Evolutionary conservation across 2,113 vertebrate species (phyloP), one percentile per base, ranked within the genome.

Genomic region (Etheostoma spectabile): DNA sequence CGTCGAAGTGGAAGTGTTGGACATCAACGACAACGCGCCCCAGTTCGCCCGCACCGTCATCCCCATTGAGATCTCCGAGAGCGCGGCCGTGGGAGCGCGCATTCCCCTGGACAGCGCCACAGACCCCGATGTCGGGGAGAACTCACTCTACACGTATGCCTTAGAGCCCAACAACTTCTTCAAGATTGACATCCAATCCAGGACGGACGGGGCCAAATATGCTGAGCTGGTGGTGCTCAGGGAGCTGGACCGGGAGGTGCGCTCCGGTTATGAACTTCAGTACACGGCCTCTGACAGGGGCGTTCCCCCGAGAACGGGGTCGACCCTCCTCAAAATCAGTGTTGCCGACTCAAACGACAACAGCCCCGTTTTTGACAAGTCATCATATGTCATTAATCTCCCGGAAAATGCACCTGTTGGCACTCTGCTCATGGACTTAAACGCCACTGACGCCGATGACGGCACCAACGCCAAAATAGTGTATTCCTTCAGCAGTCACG

Each of bases 311-410:
- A 96, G 94, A 33, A 97, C 96, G 1, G 98, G 98, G 16, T 96
- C 97, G 0, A 97, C 98, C 19, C 86, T 97, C 0, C 94, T 99
- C 7, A 97, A 96, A 92, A 98, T 99, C 68, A 98, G 93, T 83
- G 96, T 99, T 14, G 94, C 97, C 0, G 98, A 99, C 86, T 99
- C 98, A 21, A 99, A 99, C 11, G 98, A 99, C 84, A 99, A 99
- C 94, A 99, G 98, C 64, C 98, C 98, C 0, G 84, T 93, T 4
- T 99, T 99, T 70, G 96, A 98, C 56, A 95, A 96, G 52, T 95
- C 95, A 10, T 97, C 97, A 0, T 99, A 99, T 27, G 74, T 97
- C 42, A 96, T 99, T 3, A 95, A 97, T 8, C 95, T 99, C 6
- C 84, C 94, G 0, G 98, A 99, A 88, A 97, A 96, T 75, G 94